phyloP scores from a whole-genome alignment of 2,113 vertebrate species.

The Corythornis madagascariensis region DNA sequence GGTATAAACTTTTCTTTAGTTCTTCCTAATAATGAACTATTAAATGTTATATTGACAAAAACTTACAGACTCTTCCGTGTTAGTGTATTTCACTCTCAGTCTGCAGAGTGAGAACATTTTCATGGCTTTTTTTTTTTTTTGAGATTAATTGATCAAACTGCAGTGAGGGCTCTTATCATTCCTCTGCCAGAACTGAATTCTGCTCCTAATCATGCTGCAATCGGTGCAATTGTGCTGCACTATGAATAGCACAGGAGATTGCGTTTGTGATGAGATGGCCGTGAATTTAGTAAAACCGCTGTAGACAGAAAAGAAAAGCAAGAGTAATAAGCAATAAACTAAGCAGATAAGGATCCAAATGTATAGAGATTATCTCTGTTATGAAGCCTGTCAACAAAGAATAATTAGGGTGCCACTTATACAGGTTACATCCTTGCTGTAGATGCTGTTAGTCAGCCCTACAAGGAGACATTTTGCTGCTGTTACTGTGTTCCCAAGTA shows the following conservation, averaged over 20 bases:
- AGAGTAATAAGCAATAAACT: background rate
- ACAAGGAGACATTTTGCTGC: background rate
- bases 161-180: background rate
- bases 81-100: slow-evolving; percentile 35
- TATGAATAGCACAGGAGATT: background rate
- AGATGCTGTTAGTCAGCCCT: background rate
- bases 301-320: background rate
- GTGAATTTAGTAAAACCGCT: background rate
- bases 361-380: background rate
- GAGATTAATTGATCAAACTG: slow-evolving; percentile 54
- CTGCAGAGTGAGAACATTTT: background rate
- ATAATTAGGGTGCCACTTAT: background rate
- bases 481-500: background rate
- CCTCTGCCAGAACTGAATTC: slow-evolving; percentile 23
- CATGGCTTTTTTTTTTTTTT: background rate
- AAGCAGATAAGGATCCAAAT: background rate
- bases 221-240: background rate
- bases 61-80: background rate
- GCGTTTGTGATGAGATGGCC: background rate
- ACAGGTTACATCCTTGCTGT: background rate
- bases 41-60: slow-evolving; percentile 42
- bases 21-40: slow-evolving; percentile 3
- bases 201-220: background rate
- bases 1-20: background rate
- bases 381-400: background rate